phyloP scores from a whole-genome alignment of 2,113 vertebrate genomes.

The Odontesthes bonariensis region DNA sequence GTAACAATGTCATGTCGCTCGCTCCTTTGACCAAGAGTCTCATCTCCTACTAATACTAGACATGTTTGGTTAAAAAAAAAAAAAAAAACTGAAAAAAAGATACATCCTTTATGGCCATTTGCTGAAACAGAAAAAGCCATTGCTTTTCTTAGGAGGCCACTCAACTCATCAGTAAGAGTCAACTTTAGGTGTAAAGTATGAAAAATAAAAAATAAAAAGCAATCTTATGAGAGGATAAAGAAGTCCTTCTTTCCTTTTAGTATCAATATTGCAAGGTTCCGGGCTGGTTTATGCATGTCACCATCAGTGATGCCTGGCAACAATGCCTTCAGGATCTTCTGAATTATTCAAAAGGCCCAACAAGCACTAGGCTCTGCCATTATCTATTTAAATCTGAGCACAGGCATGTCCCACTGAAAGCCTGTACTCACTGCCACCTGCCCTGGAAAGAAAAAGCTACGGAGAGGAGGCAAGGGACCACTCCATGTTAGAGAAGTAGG shows the following conservation, averaged over 20 bases:
- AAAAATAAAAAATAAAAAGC: slow-evolving; percentile 10
- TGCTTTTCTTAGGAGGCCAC: not conserved
- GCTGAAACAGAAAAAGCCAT: not conserved
- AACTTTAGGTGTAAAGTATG: slow-evolving; percentile 5
- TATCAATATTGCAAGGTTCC: slow-evolving; percentile 76
- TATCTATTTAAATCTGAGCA: slow-evolving; percentile 80
- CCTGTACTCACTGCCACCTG: slow-evolving; percentile 51
- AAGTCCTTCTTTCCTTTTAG: slow-evolving; percentile 24
- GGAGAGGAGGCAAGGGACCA: slow-evolving; percentile 30
- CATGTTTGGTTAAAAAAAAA: not conserved
- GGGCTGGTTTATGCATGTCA: slow-evolving; percentile 69
- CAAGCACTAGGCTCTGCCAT: slow-evolving; percentile 72
- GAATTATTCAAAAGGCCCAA: slow-evolving; percentile 79
- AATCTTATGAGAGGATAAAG: slow-evolving; percentile 3
- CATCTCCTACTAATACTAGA: not conserved
- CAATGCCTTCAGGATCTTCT: slow-evolving; percentile 75
- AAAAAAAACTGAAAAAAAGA: not conserved
- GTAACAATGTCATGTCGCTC: not conserved
- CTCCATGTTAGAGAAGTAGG: slow-evolving; percentile 25
- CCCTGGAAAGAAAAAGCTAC: slow-evolving; percentile 31
- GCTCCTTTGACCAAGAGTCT: not conserved
- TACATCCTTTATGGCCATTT: not conserved
- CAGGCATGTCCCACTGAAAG: slow-evolving; percentile 69
- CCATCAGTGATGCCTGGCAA: slow-evolving; percentile 76
- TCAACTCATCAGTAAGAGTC: not conserved